Base-by-base conservation (phyloP, 2,888 invertebrate species). In the Dusona sp. region DNA sequence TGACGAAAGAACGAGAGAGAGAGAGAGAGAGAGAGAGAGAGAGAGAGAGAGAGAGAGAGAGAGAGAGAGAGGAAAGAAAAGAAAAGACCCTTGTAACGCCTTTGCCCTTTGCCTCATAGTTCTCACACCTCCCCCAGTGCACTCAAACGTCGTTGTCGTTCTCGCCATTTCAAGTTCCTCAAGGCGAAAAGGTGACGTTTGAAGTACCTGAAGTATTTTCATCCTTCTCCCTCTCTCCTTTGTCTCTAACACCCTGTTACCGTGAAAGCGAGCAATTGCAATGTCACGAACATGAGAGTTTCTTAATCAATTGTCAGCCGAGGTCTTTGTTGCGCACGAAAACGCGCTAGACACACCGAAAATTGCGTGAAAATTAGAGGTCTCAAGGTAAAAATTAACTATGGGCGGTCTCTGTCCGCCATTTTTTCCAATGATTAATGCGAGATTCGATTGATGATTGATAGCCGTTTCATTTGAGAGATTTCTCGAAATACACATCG, bases 241-340 rank as follows among this genome's bases (percentile, higher is more conserved):
- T 22, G 13, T 38, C 22, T n/a, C 33, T 36, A 11, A 67, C n/a
- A 22, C 67, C n/a, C 11, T 22, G 22, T 16, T 42, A 64, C 36
- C 48, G 33, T 61, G 51, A 57, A 19, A 67, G 73, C 73, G 38
- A 67, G 22, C 36, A 57, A 67, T 42, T 67, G 72, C 67, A 42
- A 29, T 72, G 70, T 84, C 81, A 61, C 67, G 48, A 84, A 81
- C 77, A 73, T 73, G 67, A 77, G 68, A 22, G 36, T 64, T 54
- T 57, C 81, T 78, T 78, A 78, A 85, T 81, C 81, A 85, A 85
- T 85, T 67, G 81, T 72, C 77, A 65, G 9, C 51, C 33, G 33
- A 36, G 29, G 22, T 68, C 68, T 78, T 85, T 73, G 73, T 85
- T 77, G 19, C n/a, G 11, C 54, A 61, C 48, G 29, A 54, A 75